These are phyloP conservation scores for Aphidius gifuensis DNA, from an alignment of 1,140 invertebrate species.

Conservation along the genomic window DNA sequence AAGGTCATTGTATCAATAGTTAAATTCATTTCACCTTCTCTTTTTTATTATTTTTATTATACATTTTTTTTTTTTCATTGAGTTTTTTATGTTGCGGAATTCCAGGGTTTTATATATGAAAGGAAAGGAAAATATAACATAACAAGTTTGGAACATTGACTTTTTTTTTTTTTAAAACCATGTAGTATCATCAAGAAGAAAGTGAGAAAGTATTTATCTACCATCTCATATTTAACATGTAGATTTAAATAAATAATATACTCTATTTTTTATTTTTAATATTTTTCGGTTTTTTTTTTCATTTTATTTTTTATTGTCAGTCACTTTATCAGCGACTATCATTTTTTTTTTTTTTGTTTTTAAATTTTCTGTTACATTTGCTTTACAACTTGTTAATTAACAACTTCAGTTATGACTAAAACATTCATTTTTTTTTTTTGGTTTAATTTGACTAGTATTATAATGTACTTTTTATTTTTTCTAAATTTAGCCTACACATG, in stretches of 20 bases:
- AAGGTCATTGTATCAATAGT: conserved; percentile 5
- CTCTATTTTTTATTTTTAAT: neutral
- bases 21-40: neutral
- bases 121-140: conserved; percentile 13
- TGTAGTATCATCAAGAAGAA: conserved; percentile 31
- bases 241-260: conserved; percentile 5
- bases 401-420: no score
- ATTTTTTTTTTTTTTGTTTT: no score
- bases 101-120: conserved; percentile 11
- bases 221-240: conserved; percentile 1
- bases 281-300: neutral
- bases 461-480: no score
- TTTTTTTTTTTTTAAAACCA: no score
- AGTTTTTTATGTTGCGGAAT: neutral
- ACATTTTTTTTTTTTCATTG: no score
- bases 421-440: no score
- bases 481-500: no score
- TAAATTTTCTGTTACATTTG: no score
- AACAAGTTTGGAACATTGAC: no score
- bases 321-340: no score
- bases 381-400: no score
- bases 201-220: conserved; percentile 36
- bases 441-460: no score
- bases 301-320: neutral
- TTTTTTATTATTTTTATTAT: neutral